Evolutionary conservation across 2,888 invertebrate genomes (phyloP).

Genomic region (Caenorhabditis japonica): DNA sequence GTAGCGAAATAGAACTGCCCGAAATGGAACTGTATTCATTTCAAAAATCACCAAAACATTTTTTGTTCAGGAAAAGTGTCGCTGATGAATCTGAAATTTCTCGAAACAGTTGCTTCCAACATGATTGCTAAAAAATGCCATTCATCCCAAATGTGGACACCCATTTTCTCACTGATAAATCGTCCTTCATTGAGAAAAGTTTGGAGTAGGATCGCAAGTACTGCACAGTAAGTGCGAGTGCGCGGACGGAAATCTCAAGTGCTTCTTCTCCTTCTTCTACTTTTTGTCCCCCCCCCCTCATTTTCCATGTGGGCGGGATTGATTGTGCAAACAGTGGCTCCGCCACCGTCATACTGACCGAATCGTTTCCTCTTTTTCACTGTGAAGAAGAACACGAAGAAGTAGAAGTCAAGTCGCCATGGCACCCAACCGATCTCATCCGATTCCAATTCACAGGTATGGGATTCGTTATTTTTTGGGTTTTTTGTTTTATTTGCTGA

Average conservation of each 20-base stretch:
- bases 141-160: no score
- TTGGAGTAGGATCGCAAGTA: no score
- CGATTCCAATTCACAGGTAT: conserved; percentile 66
- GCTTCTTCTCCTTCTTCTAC: conserved; percentile 45
- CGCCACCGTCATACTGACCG: neutral
- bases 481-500: no score
- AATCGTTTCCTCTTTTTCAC: conserved; percentile 7
- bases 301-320: conserved; percentile 9
- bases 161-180: neutral
- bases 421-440: conserved; percentile 59
- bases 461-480: neutral
- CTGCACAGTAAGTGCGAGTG: no score
- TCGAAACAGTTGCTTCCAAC: no score
- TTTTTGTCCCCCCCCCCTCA: conserved; percentile 26
- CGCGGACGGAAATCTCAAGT: conserved; percentile 51
- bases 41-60: no score
- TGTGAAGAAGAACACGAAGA: neutral
- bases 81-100: no score
- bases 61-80: no score
- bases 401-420: conserved; percentile 16
- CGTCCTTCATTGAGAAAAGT: no score
- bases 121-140: no score
- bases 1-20: no score
- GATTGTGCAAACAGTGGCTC: conserved; percentile 28
- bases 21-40: no score